Evolutionary conservation across 2,888 invertebrate species (phyloP).

Genomic region (Xestia c-nigrum): DNA sequence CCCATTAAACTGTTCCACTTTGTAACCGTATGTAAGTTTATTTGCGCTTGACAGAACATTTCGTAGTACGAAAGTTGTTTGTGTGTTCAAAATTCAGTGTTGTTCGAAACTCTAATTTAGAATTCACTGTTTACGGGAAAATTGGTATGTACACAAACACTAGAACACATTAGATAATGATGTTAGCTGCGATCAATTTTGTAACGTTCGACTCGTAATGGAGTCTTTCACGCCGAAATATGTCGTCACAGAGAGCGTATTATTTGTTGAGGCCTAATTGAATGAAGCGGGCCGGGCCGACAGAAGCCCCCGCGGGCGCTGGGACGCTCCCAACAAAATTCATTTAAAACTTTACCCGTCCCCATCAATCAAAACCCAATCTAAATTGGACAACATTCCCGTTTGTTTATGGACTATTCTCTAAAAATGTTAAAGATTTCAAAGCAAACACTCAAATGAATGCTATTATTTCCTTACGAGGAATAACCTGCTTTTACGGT

Average conservation of each 20-base stretch:
- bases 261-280: conserved; percentile 75
- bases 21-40: conserved; percentile 36
- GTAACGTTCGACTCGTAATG: conserved; percentile 37
- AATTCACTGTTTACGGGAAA: conserved; percentile 12
- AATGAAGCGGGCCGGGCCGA: conserved; percentile 57
- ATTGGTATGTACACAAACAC: conserved; percentile 8
- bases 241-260: conserved; percentile 62
- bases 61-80: conserved; percentile 35
- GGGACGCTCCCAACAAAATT: conserved; percentile 73
- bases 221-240: conserved; percentile 56
- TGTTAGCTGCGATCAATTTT: conserved; percentile 24
- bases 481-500: conserved; percentile 38
- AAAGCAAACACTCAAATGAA: conserved; percentile 56
- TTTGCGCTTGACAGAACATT: conserved; percentile 51
- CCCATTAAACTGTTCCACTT: conserved; percentile 40
- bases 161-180: conserved; percentile 15
- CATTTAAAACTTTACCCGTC: conserved; percentile 83
- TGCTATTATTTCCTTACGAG: conserved; percentile 44
- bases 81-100: conserved; percentile 33
- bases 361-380: conserved; percentile 88
- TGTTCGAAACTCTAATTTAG: conserved; percentile 42
- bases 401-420: conserved; percentile 73
- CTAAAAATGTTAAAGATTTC: conserved; percentile 66
- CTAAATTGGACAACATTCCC: conserved; percentile 83
- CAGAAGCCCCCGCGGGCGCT: conserved; percentile 46